Percentiles rank a stretch among this genome's conserved stretches.
Conservation (phyloP, 2,797 vertebrate genomes). For the Myioborus miniatus region DNA sequence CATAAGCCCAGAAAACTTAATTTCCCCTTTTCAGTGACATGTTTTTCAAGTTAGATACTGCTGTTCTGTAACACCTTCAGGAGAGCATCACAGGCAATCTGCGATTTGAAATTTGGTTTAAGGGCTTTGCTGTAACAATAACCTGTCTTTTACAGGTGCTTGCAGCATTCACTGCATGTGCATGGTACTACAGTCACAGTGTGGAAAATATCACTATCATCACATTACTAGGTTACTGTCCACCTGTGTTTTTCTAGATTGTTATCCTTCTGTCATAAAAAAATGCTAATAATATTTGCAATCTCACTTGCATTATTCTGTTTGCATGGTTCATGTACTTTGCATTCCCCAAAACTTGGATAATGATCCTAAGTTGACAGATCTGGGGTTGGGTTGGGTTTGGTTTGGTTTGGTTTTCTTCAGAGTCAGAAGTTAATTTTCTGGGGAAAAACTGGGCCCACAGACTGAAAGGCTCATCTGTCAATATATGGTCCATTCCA, state of each 20-base stretch:
- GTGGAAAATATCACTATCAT: background rate
- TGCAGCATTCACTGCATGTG: background rate
- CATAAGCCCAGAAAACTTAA: background rate
- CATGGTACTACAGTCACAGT: background rate
- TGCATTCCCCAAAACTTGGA: background rate
- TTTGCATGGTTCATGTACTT: background rate
- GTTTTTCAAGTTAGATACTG: background rate
- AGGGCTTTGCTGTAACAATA: background rate
- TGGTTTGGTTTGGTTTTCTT: background rate
- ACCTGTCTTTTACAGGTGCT: background rate
- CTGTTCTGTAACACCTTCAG: background rate
- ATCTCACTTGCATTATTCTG: background rate
- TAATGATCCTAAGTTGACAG: background rate
- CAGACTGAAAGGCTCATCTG: background rate
- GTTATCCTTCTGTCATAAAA: background rate
- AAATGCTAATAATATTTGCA: background rate
- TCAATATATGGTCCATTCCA: background rate
- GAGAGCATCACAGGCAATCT: background rate
- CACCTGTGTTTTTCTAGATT: background rate
- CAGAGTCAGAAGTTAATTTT: background rate
- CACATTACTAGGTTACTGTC: background rate
- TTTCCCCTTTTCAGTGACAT: background rate
- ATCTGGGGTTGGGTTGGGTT: background rate
- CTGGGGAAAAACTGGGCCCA: background rate
- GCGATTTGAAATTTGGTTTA: background rate